Evolutionary conservation across 2,797 vertebrate genomes (phyloP).

Genomic region (Oreochromis mossambicus): DNA sequence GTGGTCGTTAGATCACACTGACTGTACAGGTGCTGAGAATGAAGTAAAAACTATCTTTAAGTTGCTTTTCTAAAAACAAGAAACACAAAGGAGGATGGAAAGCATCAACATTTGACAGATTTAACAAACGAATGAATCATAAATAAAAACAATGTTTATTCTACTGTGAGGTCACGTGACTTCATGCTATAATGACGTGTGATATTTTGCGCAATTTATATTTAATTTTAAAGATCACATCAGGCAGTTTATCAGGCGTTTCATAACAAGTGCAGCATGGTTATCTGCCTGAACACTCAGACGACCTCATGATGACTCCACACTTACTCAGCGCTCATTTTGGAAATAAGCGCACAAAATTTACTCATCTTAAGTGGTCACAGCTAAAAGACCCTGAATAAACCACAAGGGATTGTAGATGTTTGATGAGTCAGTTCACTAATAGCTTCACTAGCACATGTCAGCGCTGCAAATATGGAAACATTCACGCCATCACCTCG

Average conservation of each 20-base stretch:
- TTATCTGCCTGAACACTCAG: neutral
- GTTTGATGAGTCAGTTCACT: neutral
- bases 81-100: rapidly evolving
- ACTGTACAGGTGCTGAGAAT: neutral
- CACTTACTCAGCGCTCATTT: neutral
- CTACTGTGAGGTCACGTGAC: neutral
- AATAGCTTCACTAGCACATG: neutral
- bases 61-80: neutral
- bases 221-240: neutral
- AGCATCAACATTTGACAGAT: rapidly evolving
- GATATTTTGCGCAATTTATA: neutral
- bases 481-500: neutral
- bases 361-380: constrained; percentile 3
- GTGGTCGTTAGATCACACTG: neutral
- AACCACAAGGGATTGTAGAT: rapidly evolving
- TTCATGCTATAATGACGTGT: neutral
- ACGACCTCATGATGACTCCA: constrained; percentile 17
- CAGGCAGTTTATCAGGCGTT: neutral
- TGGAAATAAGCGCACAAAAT: constrained; percentile 2
- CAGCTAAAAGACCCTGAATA: rapidly evolving
- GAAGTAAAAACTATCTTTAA: neutral
- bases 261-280: neutral
- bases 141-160: neutral
- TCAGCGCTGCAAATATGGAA: neutral
- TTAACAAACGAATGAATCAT: neutral